Base-by-base conservation (phyloP, 2,888 invertebrate species). In the Ariolimax columbianus region DNA sequence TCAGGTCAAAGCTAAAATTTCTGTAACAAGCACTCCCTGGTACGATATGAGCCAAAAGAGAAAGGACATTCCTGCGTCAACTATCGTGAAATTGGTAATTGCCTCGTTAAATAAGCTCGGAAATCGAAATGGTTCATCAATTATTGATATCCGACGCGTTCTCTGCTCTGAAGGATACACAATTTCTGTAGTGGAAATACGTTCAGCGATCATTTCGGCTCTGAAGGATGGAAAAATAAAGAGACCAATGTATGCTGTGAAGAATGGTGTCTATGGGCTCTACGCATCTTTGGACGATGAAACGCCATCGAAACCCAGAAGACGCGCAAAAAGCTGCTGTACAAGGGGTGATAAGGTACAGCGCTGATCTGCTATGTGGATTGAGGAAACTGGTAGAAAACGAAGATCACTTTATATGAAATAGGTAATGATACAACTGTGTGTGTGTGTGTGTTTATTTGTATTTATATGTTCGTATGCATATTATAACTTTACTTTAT, bases 221-320 rank as follows among this genome's bases (percentile, higher is more conserved):
- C 30, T 83, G 83, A 83, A 83, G 38, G 30, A 47, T 30, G 70
- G 70, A 1, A 77, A 51, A 11, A 43, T 83, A n/a, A 19, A 63
- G 19, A 68, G 83, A 23, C 77, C 83, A 17, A 30, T 51, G 14
- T 51, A 70, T 38, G 83, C 83, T 47, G 77, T 83, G 63, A 77
- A 77, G n/a, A 68, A 33, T 14, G 77, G 77, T 17, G 36, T 70
- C 26, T 83, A 83, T 43, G 83, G 77, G 26, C 63, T 63, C 3
- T 83, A 83, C 43, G n/a, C 77, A 7, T 23, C 33, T 6, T 77
- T 77, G 51, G 73, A 82, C 2, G 59, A n/a, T 23, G 43, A 68
- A 7, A 33, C 30, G 17, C 7, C 51, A 51, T 7, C 51, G 33
- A 59, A 77, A 38, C 33, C 59, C 47, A 70, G 17, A 43, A 26